Conservation (phyloP, 2,888 invertebrate genomes). For the Pristionchus japonicus region DNA sequence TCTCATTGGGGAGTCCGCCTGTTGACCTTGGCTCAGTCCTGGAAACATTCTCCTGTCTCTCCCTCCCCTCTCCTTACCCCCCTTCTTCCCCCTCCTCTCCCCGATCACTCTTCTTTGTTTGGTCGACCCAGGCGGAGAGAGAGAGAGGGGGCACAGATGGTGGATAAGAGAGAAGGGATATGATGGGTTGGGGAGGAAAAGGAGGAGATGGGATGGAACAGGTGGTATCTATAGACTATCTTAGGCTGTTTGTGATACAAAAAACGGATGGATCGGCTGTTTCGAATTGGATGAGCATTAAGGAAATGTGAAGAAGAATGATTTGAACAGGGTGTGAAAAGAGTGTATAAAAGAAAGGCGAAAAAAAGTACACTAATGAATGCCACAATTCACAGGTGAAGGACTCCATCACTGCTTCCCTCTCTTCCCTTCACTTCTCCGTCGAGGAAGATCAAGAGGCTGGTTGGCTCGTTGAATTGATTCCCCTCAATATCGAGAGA, state of each 20-base stretch:
- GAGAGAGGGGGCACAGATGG: neutral
- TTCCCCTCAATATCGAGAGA: conserved; percentile 4
- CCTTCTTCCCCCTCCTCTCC: neutral
- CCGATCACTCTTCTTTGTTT: conserved; percentile 2
- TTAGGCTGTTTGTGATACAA: neutral
- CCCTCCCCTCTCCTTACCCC: neutral
- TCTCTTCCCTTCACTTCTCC: neutral
- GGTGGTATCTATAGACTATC: neutral
- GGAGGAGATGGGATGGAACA: neutral
- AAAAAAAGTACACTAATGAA: no score
- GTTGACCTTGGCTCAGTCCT: conserved; percentile 1
- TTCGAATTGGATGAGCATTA: no score
- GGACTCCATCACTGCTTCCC: neutral
- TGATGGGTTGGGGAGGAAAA: neutral
- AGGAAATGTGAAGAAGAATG: no score
- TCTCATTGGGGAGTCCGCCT: neutral
- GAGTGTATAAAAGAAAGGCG: neutral
- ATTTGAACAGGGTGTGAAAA: no score
- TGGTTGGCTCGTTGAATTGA: conserved; percentile 30
- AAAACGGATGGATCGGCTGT: no score
- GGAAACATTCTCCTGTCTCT: neutral
- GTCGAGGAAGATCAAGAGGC: conserved; percentile 33
- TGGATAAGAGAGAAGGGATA: neutral
- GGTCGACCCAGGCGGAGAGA: neutral
- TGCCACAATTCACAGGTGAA: neutral